Evolutionary conservation across 2,888 invertebrate species (phyloP).

Genomic region (Eupithecia dodoneata): DNA sequence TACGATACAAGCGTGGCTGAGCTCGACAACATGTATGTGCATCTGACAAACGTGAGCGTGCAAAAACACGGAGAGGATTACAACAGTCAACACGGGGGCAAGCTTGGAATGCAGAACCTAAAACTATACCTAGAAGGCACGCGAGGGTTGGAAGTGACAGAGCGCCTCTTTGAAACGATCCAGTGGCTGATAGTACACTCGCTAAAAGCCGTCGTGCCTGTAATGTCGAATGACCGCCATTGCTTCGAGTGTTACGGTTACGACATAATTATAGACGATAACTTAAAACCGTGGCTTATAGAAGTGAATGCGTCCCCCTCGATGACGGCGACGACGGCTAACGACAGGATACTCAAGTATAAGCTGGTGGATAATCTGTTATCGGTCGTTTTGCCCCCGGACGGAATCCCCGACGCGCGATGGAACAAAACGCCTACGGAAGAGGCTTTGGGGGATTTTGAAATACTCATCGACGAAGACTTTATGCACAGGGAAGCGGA

Average conservation of each 20-base stretch:
- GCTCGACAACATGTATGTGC: slow-evolving; percentile 96
- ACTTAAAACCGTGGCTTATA: slow-evolving; percentile 95
- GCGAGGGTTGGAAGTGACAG: slow-evolving; percentile 92
- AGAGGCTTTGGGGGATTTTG: slow-evolving; percentile 91
- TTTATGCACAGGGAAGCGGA: slow-evolving; percentile 83
- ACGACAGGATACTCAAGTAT: slow-evolving; percentile 95
- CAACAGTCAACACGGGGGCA: slow-evolving; percentile 96
- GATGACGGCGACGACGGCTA: slow-evolving; percentile 94
- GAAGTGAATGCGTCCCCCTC: slow-evolving; percentile 98
- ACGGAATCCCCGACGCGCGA: slow-evolving; percentile 92
- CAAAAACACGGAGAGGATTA: slow-evolving; percentile 97
- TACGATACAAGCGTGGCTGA: slow-evolving; percentile 94
- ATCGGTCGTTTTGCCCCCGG: slow-evolving; percentile 93
- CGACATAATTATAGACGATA: slow-evolving; percentile 97
- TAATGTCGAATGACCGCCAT: slow-evolving; percentile 95
- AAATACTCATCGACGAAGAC: slow-evolving; percentile 89
- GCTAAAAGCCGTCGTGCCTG: slow-evolving; percentile 93
- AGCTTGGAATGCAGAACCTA: slow-evolving; percentile 95
- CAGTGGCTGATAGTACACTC: slow-evolving; percentile 96
- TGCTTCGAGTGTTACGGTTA: slow-evolving; percentile 97
- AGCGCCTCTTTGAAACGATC: slow-evolving; percentile 93
- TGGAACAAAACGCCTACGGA: slow-evolving; percentile 91
- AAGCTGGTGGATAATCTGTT: slow-evolving; percentile 96
- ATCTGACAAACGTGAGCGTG: slow-evolving; percentile 97
- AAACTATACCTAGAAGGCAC: slow-evolving; percentile 95